These are phyloP conservation scores for Arenaria interpres DNA, from an alignment of 2,113 vertebrate genomes.

Conservation along the genomic window DNA sequence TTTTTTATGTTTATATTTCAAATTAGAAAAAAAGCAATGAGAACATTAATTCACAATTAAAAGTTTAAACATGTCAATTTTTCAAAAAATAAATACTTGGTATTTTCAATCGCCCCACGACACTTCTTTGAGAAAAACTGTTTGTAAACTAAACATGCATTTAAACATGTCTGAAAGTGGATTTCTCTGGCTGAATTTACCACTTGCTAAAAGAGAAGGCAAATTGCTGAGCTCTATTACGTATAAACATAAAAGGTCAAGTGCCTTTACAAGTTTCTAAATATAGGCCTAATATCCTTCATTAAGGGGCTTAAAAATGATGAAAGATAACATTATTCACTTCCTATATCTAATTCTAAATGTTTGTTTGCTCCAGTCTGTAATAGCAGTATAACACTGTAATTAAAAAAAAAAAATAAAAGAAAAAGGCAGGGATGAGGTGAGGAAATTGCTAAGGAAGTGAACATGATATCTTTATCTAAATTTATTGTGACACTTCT, in stretches of 20 bases:
- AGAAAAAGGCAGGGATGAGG: background rate
- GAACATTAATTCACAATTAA: background rate
- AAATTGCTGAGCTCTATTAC: background rate
- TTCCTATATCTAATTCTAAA: background rate
- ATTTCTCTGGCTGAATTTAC: background rate
- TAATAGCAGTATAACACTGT: background rate
- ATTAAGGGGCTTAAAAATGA: background rate
- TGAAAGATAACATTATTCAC: background rate
- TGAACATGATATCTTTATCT: accelerated
- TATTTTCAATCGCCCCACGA: accelerated
- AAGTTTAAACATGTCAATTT: background rate
- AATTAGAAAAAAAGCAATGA: background rate
- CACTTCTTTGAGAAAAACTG: background rate
- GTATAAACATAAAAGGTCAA: background rate
- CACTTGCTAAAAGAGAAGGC: background rate
- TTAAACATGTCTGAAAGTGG: background rate
- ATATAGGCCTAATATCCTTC: background rate
- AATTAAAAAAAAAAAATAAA: background rate
- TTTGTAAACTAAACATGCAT: background rate
- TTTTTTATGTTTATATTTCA: background rate
- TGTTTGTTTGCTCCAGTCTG: background rate
- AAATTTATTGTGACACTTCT: background rate
- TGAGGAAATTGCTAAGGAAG: background rate
- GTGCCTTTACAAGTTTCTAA: background rate
- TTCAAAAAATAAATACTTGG: background rate